These are phyloP conservation scores for Apotomis turbidana DNA, from an alignment of 2,888 invertebrate species.

Conservation along the genomic window DNA sequence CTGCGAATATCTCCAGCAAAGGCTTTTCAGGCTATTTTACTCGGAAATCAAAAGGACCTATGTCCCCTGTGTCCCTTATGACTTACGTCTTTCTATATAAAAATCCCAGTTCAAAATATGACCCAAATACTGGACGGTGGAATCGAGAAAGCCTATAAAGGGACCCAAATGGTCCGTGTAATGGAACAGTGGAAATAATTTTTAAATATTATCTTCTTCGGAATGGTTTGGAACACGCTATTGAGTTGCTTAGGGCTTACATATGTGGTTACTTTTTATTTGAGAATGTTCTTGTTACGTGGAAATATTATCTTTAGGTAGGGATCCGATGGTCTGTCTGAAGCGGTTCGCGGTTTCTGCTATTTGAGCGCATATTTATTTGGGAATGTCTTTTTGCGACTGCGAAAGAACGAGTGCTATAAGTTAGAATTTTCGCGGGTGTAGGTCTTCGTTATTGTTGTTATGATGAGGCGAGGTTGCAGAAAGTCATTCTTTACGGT, in stretches of 20 bases:
- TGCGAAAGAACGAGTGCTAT: too few species aligned
- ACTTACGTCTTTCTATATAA: neutral
- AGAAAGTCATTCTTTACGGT: too few species aligned
- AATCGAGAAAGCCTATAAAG: constrained; percentile 35
- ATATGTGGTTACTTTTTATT: constrained; percentile 8
- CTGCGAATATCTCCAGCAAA: constrained; percentile 31
- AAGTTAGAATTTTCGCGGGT: too few species aligned
- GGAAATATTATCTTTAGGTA: neutral
- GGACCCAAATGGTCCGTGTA: constrained; percentile 35
- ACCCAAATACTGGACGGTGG: constrained; percentile 31
- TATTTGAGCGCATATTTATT: too few species aligned
- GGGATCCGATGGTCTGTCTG: neutral
- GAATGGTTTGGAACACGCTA: constrained; percentile 24
- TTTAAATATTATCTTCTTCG: constrained; percentile 36
- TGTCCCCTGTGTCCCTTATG: neutral
- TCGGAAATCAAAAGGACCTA: neutral
- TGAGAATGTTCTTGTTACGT: neutral
- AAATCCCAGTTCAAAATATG: constrained; percentile 26
- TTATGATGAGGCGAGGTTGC: too few species aligned
- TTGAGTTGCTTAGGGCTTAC: constrained; percentile 2
- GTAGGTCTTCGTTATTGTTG: too few species aligned
- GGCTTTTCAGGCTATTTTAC: constrained; percentile 22
- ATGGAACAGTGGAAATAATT: constrained; percentile 31
- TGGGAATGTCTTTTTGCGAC: too few species aligned
- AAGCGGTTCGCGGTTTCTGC: neutral